Base-by-base conservation (phyloP, 1,140 invertebrate genomes). In the Solenopsis invicta region DNA sequence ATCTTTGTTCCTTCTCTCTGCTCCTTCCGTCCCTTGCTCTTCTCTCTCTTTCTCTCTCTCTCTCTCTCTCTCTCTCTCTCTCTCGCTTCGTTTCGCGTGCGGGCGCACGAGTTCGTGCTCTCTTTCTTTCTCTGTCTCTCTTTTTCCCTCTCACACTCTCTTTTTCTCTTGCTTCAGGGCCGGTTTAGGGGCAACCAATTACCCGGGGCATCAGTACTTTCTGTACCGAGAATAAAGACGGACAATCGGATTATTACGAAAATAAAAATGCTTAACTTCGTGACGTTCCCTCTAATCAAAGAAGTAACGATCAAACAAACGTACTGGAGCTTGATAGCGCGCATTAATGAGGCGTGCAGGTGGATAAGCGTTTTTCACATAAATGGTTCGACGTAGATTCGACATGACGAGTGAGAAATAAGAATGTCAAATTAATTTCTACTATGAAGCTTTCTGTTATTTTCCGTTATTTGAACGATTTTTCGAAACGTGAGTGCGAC, bases 191-290 rank as follows among this genome's bases (percentile, higher is more conserved):
- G 59, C 56, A 89, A 69, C 80, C 88, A 91, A 91, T 91, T 91
- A 91, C 90, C 90, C 89, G 80, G 87, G 87, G 90, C 90, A 89
- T 89, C 62, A 54, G 81, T 89, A 91, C 89, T 89, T 91, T 91
- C 89, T 91, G 41, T 41, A 91, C 75, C 61, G 4, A 76, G 78
- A 91, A 91, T 91, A 91, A 91, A 91, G 89, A 91, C 56, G 89
- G 80, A 91, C 90, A 89, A 91, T 91, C 76, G 87, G 72, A 91
- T 91, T 91, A 89, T 89, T 91, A 87, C 85, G 85, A 89, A 90
- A 91, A 91, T 91, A 91, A 91, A 91, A 91, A 75, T 91, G 80
- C 72, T 88, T 82, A 78, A 87, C 82, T 85, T 62, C 34, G 87
- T 78, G 78, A 86, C 84, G 72, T 88, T 85, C 66, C 78, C 84